Conservation (phyloP, 2,888 invertebrate species). For the Apoderus coryli region DNA sequence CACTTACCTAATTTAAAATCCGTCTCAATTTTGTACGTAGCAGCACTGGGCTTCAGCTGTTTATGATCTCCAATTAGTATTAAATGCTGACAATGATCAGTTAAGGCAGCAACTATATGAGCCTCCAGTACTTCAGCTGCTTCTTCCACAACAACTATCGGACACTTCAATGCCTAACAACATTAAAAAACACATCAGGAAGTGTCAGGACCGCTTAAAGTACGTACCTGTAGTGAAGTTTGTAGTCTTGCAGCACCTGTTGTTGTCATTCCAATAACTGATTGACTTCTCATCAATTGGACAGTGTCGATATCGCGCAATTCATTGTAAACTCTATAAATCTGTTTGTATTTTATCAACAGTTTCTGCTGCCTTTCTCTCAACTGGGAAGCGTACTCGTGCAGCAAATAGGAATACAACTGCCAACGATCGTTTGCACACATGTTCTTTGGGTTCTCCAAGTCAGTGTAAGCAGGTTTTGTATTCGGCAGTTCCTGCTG, state of each 20-base stretch:
- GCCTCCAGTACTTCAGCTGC: slow-evolving; percentile 79
- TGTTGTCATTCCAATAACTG: slow-evolving; percentile 63
- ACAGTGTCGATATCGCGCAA: slow-evolving; percentile 41
- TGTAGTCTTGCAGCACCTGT: slow-evolving; percentile 58
- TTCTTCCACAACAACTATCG: slow-evolving; percentile 71
- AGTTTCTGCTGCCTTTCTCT: not conserved
- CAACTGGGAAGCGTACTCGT: not conserved
- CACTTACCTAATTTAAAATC: slow-evolving; percentile 28
- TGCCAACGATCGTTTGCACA: slow-evolving; percentile 24
- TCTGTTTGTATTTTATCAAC: slow-evolving; percentile 1
- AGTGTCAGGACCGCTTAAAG: slow-evolving; percentile 46
- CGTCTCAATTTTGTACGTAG: slow-evolving; percentile 50
- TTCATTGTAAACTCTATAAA: slow-evolving; percentile 33
- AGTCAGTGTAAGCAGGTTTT: too few species aligned
- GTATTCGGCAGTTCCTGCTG: too few species aligned
- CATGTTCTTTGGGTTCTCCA: slow-evolving; percentile 20
- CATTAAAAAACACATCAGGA: too few species aligned
- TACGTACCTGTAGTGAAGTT: slow-evolving; percentile 39
- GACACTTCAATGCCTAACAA: slow-evolving; percentile 41
- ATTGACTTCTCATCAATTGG: slow-evolving; percentile 36
- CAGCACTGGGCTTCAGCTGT: slow-evolving; percentile 56
- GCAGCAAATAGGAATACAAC: slow-evolving; percentile 27
- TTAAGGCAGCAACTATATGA: slow-evolving; percentile 67
- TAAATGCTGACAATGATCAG: slow-evolving; percentile 58
- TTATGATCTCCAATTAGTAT: slow-evolving; percentile 59